phyloP scores from a whole-genome alignment of 2,888 invertebrate genomes.

The Tetragonisca angustula region DNA sequence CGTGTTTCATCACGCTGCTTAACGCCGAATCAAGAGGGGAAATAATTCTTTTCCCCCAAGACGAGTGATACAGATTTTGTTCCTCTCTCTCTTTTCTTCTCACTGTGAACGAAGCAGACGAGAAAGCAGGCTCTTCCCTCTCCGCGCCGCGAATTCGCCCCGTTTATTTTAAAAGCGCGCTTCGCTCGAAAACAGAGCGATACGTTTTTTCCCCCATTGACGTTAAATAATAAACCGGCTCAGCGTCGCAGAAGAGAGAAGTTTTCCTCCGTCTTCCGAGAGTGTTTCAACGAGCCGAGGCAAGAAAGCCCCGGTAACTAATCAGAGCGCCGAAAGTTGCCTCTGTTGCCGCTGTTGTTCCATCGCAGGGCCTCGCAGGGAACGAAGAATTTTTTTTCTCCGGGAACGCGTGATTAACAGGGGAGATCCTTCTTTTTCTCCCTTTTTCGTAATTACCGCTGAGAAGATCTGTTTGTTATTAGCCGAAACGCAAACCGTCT shows the following conservation, averaged over 20 bases:
- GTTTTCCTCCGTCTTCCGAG: background rate
- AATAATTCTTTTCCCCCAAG: background rate
- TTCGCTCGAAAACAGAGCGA: background rate
- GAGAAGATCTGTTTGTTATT: background rate
- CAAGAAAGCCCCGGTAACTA: background rate
- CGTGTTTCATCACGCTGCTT: background rate
- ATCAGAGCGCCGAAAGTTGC: background rate
- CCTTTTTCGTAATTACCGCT: background rate
- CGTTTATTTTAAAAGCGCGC: slow-evolving; percentile 10
- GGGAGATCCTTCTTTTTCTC: background rate
- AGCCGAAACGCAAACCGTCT: background rate
- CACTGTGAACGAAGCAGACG: background rate
- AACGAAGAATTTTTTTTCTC: slow-evolving; percentile 4
- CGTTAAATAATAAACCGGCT: slow-evolving; percentile 14
- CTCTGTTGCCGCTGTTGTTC: background rate
- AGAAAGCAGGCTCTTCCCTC: background rate
- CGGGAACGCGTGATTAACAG: background rate
- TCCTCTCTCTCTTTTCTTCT: too few relatives aligned
- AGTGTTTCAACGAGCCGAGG: slow-evolving; percentile 1
- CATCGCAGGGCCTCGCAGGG: background rate
- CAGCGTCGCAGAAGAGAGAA: background rate
- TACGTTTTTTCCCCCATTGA: background rate
- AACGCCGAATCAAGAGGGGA: background rate
- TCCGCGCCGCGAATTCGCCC: background rate
- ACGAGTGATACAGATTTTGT: background rate